A percentile compares a stretch with the other conserved stretches of the same genome.
Conservation (phyloP, 2,888 invertebrate species). For the Ophioninae sp. region DNA sequence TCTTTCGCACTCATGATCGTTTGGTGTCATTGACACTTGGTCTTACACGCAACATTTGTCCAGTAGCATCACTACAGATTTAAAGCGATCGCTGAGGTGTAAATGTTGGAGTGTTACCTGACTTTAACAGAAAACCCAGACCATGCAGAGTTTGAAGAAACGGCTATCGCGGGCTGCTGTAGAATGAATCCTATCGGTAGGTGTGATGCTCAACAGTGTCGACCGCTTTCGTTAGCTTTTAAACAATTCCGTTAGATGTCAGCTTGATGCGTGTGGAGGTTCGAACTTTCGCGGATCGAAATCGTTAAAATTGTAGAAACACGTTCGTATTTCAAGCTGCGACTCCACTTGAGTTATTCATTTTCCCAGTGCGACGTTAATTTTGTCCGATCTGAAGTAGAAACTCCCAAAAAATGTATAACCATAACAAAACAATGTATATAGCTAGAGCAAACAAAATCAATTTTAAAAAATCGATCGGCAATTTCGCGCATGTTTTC, state of each 20-base stretch:
- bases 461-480: background rate
- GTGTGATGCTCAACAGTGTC: background rate
- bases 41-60: too few relatives aligned
- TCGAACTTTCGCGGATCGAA: background rate
- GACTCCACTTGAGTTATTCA: background rate
- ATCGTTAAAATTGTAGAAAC: background rate
- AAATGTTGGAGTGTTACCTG: too few relatives aligned
- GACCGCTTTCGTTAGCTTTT: background rate
- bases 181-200: background rate
- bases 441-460: background rate
- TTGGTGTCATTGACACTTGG: too few relatives aligned
- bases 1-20: too few relatives aligned
- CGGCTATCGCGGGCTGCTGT: background rate
- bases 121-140: background rate
- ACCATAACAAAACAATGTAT: background rate
- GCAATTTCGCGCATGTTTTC: background rate
- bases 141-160: background rate
- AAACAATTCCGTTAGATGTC: conserved; percentile 28
- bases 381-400: background rate
- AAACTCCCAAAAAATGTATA: background rate
- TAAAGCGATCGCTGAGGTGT: too few relatives aligned
- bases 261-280: background rate
- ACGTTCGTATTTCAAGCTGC: background rate
- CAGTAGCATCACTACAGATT: too few relatives aligned
- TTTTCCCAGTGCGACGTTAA: background rate